Base-by-base conservation (phyloP, 2,888 invertebrate species). In the Lasiommata megera region DNA sequence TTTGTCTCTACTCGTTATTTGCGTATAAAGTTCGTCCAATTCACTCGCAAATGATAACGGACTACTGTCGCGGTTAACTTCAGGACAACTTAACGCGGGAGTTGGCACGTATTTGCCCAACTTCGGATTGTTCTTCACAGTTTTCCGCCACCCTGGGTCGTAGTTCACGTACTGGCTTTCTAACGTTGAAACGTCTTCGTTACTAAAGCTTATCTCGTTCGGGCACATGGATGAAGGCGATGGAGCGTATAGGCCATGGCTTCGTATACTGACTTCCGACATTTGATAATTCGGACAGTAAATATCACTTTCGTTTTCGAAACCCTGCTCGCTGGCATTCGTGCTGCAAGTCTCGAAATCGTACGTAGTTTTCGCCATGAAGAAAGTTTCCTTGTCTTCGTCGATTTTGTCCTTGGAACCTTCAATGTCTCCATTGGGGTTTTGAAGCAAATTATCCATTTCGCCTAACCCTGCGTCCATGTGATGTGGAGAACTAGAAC, bases 1-100 rank as follows among this genome's bases (percentile, higher is more conserved):
- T 54, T 80, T 78, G 54, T 84, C 82, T 58, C 85, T 73, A 66
- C 93, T 86, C 12, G 92, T 91, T 43, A 95, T 94, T 70, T 94
- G 94, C 67, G 94, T 94, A 73, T 95, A 95, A 7, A 95, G 82
- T 72, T 94, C 94, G 70, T 95, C 95, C 50, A 95, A 84, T 66
- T 93, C 93, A 69, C 93, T 93, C 41, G 83, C 72, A 63, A 87
- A 86, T 0, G 91, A 90, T 17, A 84, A 82, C 0, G 91, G 89
- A 69, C 88, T 84, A 41, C 73, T 82, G 6, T 88, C 84, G 3
- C 89, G 67, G 60, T 88, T 88, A 0, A 88, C 90, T 62, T 89
- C 90, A 0, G 89, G 89, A 69, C 90, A 89, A 57, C 88, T 88
- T 2, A 87, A 69, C 0, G 88, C 88, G 0, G 89, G 88, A 0